Evolutionary conservation across 2,797 vertebrate genomes (phyloP).

Genomic region (Monodelphis domestica): DNA sequence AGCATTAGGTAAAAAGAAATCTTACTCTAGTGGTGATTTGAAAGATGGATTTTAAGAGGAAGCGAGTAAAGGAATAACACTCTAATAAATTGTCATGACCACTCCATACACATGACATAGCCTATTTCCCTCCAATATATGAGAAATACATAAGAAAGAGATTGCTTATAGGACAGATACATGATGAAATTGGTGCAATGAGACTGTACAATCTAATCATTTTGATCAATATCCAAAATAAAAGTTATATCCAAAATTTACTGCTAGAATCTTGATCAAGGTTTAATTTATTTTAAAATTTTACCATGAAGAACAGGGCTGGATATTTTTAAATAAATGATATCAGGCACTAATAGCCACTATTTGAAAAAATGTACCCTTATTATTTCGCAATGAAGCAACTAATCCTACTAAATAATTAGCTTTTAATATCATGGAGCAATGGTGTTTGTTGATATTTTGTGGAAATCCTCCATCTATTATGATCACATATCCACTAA

Average conservation of each 20-base stretch:
- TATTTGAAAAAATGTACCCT: constrained; percentile 48
- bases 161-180: background rate
- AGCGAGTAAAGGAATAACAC: background rate
- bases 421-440: background rate
- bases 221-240: constrained; percentile 55
- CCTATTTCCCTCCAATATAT: background rate
- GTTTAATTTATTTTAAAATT: constrained; percentile 43
- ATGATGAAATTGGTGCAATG: constrained; percentile 30
- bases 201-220: constrained; percentile 31
- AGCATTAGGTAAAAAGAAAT: background rate
- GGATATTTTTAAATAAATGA: background rate
- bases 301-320: constrained; percentile 51
- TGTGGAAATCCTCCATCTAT: constrained; percentile 52
- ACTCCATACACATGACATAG: background rate
- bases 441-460: constrained; percentile 45
- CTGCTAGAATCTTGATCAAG: constrained; percentile 27
- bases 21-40: background rate
- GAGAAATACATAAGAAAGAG: background rate
- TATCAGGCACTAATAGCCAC: constrained; percentile 1
- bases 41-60: background rate
- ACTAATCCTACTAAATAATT: constrained; percentile 24
- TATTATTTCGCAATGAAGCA: constrained; percentile 56
- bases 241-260: constrained; percentile 22
- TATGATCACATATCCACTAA: background rate
- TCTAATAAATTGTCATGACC: background rate